phyloP scores from a whole-genome alignment of 2,113 vertebrate genomes.

The Toxotes chatareus region DNA sequence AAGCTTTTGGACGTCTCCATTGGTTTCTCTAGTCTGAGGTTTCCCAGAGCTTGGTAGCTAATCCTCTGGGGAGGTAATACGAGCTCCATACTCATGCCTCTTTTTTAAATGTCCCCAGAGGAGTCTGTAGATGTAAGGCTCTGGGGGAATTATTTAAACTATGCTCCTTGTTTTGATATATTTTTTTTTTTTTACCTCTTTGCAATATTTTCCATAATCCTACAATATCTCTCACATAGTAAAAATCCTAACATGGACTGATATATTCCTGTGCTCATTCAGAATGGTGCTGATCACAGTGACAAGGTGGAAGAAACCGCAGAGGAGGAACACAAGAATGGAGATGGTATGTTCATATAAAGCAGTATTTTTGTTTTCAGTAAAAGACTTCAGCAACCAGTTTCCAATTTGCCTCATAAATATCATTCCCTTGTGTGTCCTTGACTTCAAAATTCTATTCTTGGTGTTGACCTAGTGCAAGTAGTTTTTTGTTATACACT shows the following conservation, averaged over 20 bases:
- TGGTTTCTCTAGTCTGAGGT: conserved; percentile 41
- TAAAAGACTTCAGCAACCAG: neutral
- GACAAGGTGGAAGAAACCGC: conserved; percentile 78
- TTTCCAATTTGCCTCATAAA: neutral
- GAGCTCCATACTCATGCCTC: conserved; percentile 23
- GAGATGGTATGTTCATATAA: conserved; percentile 62
- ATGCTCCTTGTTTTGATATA: neutral
- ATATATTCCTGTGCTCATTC: conserved; percentile 16
- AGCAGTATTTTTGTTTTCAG: neutral
- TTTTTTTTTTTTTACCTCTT: neutral
- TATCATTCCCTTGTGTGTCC: neutral
- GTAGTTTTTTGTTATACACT: neutral
- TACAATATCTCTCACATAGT: neutral
- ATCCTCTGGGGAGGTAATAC: conserved; percentile 60
- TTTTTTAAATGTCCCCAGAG: conserved; percentile 32
- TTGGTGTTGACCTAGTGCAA: neutral
- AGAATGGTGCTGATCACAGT: conserved; percentile 85
- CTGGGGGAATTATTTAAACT: conserved; percentile 37
- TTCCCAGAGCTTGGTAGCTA: conserved; percentile 53
- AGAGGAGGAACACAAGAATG: conserved; percentile 82
- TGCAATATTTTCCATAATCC: neutral
- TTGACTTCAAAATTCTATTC: neutral
- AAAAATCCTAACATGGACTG: neutral
- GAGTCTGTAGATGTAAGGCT: conserved; percentile 25
- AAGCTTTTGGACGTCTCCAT: conserved; percentile 41